These are phyloP conservation scores for Parus major DNA, from an alignment of 2,113 vertebrate species.

Conservation along the genomic window DNA sequence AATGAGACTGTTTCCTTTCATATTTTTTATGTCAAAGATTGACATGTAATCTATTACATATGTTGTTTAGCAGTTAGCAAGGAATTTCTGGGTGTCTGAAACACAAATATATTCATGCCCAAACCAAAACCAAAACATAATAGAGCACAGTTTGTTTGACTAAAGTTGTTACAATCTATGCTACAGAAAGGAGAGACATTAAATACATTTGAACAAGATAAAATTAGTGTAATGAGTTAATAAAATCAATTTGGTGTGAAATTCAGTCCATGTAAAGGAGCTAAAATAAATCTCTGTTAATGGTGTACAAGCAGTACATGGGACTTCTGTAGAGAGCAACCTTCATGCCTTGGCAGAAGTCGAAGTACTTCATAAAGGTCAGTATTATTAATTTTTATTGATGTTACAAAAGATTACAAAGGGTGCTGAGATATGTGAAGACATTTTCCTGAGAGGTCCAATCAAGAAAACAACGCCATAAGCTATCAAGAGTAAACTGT, in stretches of 20 bases:
- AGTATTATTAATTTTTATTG: neutral
- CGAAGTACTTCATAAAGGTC: neutral
- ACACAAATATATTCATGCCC: neutral
- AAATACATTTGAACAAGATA: slow-evolving; percentile 17
- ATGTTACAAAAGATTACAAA: neutral
- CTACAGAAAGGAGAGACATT: neutral
- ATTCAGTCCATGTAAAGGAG: neutral
- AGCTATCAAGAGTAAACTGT: neutral
- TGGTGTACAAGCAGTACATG: neutral
- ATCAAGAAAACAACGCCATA: neutral
- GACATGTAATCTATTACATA: accelerated
- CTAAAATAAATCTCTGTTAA: neutral
- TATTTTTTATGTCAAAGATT: neutral
- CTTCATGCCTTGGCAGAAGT: neutral
- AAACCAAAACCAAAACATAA: neutral
- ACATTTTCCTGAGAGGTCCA: neutral
- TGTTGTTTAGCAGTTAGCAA: neutral
- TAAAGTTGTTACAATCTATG: neutral
- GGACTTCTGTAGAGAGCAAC: neutral
- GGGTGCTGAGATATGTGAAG: neutral
- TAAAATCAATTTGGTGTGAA: slow-evolving; percentile 31
- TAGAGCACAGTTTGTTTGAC: neutral
- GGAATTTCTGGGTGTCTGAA: neutral
- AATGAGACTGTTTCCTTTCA: neutral
- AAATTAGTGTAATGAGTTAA: slow-evolving; percentile 12